phyloP scores from a whole-genome alignment of 2,113 vertebrate genomes.

The Ammospiza nelsoni region DNA sequence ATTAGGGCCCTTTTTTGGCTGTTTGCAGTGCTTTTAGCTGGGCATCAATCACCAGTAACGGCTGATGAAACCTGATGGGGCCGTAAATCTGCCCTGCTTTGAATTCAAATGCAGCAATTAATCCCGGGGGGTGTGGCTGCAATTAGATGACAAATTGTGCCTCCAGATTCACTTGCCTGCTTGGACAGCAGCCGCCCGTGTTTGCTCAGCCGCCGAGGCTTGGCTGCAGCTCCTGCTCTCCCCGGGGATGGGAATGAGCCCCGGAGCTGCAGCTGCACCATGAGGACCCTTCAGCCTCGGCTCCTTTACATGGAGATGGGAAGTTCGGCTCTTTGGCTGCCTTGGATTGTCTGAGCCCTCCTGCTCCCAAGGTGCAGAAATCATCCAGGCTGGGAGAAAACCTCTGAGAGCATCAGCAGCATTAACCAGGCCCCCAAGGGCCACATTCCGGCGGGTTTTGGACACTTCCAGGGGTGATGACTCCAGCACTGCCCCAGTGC shows the following conservation, averaged over 20 bases:
- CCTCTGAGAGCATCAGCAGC: background rate
- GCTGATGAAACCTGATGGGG: conserved; percentile 9
- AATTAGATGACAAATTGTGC: conserved; percentile 65
- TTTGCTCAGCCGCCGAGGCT: conserved; percentile 12
- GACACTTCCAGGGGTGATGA: background rate
- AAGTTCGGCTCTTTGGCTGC: background rate
- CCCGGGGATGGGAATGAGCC: background rate
- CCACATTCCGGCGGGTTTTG: background rate
- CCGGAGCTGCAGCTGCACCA: background rate
- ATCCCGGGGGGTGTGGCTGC: conserved; percentile 31
- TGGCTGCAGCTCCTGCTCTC: background rate
- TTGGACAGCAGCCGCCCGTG: background rate
- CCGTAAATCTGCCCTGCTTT: conserved; percentile 25
- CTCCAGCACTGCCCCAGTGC: background rate
- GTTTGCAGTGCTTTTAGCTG: background rate
- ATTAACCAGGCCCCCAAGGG: background rate
- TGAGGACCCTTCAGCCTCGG: background rate
- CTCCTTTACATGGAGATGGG: background rate
- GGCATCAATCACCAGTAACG: background rate
- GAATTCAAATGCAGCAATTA: conserved; percentile 31
- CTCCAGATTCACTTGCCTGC: conserved; percentile 48
- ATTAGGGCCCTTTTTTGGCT: background rate
- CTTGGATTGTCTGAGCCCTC: background rate
- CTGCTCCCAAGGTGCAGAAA: accelerated
- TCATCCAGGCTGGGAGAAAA: background rate